Evolutionary conservation across 1,140 invertebrate species (phyloP), one percentile per base, ranked within the genome.

Genomic region (Scaptomyza pallida): DNA sequence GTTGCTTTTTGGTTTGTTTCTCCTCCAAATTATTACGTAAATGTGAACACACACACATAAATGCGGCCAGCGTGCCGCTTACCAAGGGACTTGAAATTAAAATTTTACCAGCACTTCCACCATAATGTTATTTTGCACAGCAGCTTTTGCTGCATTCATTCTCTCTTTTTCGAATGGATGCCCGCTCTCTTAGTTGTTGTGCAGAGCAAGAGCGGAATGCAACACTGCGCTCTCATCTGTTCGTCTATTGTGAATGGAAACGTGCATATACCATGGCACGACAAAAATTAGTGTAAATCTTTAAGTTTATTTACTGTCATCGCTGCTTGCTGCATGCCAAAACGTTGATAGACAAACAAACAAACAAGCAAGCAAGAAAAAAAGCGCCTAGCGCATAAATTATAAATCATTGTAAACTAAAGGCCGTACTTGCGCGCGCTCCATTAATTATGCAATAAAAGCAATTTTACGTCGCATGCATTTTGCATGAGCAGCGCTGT

Each of bases 391-490:
- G 50, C 61, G 43, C 30, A 63, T 68, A 56, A 75, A 80, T 80
- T 76, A 68, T 75, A 81, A 57, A 63, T 43, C 15, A 30, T 35
- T 23, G 37, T 5, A 37, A 13, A 47, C 51, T 26, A 60, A 35
- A 63, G 47, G 51, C 57, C n/a, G n/a, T n/a, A 43, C 51, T 51
- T 41, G 21, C 45, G 33, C 30, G 50, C 55, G 26, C 26, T 56
- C 67, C 60, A 71, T 83, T 77, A 88, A 85, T 85, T 85, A 85
- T 85, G 81, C 81, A 85, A 85, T 85, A 81, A 63, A 67, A 60
- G 57, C 60, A 63, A 86, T 68, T 70, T 83, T 44, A 48, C 23
- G 10, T 41, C 55, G 35, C 35, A 41, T 78, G 64, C 70, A 63
- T 72, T 83, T 75, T 60, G 48, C 40, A 71, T 75, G 59, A 72